These are phyloP conservation scores for Drosophila macrospina DNA, from an alignment of 2,888 invertebrate genomes.

Conservation along the genomic window DNA sequence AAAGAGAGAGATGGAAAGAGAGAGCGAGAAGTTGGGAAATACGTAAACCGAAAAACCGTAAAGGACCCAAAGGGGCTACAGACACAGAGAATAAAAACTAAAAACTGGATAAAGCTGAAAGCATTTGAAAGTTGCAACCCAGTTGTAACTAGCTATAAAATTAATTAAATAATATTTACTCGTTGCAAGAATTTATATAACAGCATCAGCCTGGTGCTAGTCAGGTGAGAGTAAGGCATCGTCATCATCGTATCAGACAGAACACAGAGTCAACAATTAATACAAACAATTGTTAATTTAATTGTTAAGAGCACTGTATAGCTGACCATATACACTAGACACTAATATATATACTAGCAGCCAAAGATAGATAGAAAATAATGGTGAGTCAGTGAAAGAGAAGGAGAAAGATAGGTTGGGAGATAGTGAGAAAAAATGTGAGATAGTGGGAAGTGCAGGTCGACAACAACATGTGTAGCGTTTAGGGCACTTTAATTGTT, in stretches of 20 bases:
- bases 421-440: neutral
- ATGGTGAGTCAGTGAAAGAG: neutral
- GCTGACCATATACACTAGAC: neutral
- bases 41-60: slow-evolving; percentile 4
- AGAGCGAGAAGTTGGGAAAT: neutral
- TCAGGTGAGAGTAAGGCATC: slow-evolving; percentile 15
- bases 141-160: slow-evolving; percentile 42
- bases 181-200: slow-evolving; percentile 63
- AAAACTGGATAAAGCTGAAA: slow-evolving; percentile 35
- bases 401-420: neutral
- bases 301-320: slow-evolving; percentile 67
- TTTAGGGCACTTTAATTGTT: slow-evolving; percentile 74
- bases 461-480: slow-evolving; percentile 48
- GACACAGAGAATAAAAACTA: slow-evolving; percentile 34
- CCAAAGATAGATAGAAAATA: too few species aligned
- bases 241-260: slow-evolving; percentile 9
- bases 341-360: neutral
- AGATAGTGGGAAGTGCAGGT: slow-evolving; percentile 6
- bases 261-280: slow-evolving; percentile 49
- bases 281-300: slow-evolving; percentile 71
- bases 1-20: neutral
- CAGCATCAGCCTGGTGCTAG: slow-evolving; percentile 8
- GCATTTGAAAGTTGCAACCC: slow-evolving; percentile 32
- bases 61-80: slow-evolving; percentile 40
- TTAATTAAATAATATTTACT: slow-evolving; percentile 77